These are phyloP conservation scores for Eremobia ochroleuca DNA, from an alignment of 2,888 invertebrate species.

Conservation along the genomic window DNA sequence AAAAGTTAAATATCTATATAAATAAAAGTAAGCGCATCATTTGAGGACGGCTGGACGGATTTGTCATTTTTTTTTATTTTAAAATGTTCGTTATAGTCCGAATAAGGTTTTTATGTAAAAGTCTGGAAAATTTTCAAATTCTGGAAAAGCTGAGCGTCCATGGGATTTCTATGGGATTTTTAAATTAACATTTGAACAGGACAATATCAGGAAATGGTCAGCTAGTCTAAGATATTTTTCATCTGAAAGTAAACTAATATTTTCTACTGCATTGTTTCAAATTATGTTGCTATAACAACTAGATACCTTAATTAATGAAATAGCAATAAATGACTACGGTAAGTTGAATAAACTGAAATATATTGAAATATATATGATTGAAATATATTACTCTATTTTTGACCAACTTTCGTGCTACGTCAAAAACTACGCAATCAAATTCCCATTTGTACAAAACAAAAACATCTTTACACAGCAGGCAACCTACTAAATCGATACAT, in stretches of 20 bases:
- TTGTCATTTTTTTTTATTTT: background rate
- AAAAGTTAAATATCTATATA: background rate
- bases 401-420: too few relatives aligned
- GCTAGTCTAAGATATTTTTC: background rate
- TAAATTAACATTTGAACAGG: background rate
- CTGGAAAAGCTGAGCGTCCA: background rate
- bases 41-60: background rate
- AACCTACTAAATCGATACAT: background rate
- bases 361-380: too few relatives aligned
- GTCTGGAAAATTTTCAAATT: background rate
- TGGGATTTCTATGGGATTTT: background rate
- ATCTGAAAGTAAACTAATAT: background rate
- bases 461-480: constrained; percentile 7
- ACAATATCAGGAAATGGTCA: background rate
- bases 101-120: background rate
- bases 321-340: background rate
- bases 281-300: background rate
- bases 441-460: constrained; percentile 35
- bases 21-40: background rate
- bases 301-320: background rate
- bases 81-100: background rate
- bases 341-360: background rate
- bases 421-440: constrained; percentile 40
- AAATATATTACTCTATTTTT: background rate
- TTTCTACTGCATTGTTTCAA: background rate